Conservation (phyloP, 2,888 invertebrate genomes). For the Hirtodrosophila duncani region DNA sequence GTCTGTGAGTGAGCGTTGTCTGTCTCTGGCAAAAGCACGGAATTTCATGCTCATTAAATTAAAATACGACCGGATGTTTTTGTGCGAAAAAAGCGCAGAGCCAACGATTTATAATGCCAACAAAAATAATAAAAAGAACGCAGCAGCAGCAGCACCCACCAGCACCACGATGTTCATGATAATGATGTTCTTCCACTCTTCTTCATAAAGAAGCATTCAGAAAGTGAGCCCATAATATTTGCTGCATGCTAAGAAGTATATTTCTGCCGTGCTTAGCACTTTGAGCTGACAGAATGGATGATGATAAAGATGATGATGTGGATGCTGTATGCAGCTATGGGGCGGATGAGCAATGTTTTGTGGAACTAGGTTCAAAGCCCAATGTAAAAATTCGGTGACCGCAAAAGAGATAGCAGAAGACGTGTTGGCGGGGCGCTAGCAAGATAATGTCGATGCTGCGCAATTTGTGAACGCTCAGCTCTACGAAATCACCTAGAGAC, state of each 20-base stretch:
- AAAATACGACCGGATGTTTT: constrained; percentile 76
- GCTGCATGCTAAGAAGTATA: too few species aligned
- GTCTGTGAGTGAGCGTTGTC: constrained; percentile 25
- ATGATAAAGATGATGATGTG: too few species aligned
- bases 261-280: too few species aligned
- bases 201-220: too few species aligned
- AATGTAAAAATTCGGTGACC: constrained; percentile 51
- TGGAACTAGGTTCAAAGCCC: constrained; percentile 20
- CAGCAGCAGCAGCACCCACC: constrained; percentile 11
- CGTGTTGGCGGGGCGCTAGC: constrained; percentile 8
- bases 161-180: constrained; percentile 3
- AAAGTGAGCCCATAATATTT: too few species aligned
- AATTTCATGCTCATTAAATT: constrained; percentile 71
- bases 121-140: constrained; percentile 25
- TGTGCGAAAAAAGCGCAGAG: constrained; percentile 49
- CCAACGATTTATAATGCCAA: constrained; percentile 45
- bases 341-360: too few species aligned
- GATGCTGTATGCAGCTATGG: too few species aligned
- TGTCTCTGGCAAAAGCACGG: constrained; percentile 42
- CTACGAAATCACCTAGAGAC: constrained; percentile 48
- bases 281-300: too few species aligned
- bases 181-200: too few species aligned
- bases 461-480: constrained; percentile 32
- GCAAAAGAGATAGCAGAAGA: constrained; percentile 50
- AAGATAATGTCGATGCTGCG: too few species aligned